Conservation (phyloP, 2,113 vertebrate species). For the Onychorhynchus coronatus region DNA sequence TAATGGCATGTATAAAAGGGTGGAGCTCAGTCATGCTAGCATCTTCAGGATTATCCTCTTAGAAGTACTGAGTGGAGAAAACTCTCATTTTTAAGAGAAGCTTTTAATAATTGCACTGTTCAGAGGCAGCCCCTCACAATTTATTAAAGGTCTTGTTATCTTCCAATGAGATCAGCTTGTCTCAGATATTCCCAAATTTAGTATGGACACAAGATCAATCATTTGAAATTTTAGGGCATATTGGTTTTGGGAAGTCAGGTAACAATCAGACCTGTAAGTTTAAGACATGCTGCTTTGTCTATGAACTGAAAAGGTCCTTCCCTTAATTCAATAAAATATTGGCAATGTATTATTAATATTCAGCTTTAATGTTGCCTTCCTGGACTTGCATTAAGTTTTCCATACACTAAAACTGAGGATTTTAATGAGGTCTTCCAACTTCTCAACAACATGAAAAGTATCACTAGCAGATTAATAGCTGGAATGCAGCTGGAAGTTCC, state of each 20-base stretch:
- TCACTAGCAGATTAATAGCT: neutral
- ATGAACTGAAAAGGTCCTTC: neutral
- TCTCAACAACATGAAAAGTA: constrained; percentile 14
- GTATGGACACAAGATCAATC: neutral
- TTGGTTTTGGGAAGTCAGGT: neutral
- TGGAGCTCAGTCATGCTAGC: neutral
- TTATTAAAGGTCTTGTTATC: neutral
- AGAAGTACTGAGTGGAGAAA: neutral
- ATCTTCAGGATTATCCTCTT: neutral
- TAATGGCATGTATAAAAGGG: neutral
- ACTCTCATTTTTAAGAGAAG: neutral
- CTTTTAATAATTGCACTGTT: neutral
- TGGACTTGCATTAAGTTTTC: neutral
- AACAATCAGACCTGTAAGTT: neutral
- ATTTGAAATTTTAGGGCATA: neutral
- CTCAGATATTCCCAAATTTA: neutral
- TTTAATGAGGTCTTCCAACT: neutral
- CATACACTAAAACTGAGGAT: neutral
- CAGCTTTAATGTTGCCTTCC: neutral
- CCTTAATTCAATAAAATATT: neutral
- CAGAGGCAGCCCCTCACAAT: neutral
- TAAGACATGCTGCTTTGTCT: neutral
- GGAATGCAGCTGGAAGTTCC: neutral
- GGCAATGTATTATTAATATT: neutral
- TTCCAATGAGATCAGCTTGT: neutral